These are phyloP conservation scores for Tricholauxania praeusta DNA, from an alignment of 2,888 invertebrate species.

Conservation along the genomic window DNA sequence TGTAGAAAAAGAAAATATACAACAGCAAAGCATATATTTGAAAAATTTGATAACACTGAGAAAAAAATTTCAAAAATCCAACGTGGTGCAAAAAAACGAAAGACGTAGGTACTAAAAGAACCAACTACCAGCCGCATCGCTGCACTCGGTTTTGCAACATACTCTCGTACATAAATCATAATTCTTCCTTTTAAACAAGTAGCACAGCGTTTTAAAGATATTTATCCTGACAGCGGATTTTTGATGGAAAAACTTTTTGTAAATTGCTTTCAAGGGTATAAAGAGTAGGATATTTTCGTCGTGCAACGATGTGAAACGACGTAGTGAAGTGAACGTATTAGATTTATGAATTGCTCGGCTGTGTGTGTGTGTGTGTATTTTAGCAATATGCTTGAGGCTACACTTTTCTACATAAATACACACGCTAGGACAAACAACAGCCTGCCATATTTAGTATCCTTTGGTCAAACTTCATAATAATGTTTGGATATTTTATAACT, in stretches of 20 bases:
- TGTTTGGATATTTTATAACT: slow-evolving; percentile 1
- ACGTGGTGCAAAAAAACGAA: neutral
- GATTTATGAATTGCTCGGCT: slow-evolving; percentile 32
- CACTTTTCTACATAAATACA: neutral
- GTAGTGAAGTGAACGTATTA: slow-evolving; percentile 28
- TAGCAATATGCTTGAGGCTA: neutral
- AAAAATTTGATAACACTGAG: neutral
- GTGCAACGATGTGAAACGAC: slow-evolving; percentile 8
- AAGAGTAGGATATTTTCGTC: neutral
- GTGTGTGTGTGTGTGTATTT: slow-evolving; percentile 16
- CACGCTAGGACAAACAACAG: neutral
- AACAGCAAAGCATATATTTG: neutral
- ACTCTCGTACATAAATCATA: slow-evolving; percentile 27
- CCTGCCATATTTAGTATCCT: slow-evolving; percentile 7
- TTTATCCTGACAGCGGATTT: slow-evolving; percentile 66
- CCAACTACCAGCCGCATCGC: slow-evolving; percentile 7
- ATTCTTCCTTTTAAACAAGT: slow-evolving; percentile 7
- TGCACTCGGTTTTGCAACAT: neutral
- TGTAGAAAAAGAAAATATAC: neutral
- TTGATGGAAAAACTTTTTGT: slow-evolving; percentile 67
- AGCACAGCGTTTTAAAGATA: slow-evolving; percentile 59
- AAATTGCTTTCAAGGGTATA: slow-evolving; percentile 62
- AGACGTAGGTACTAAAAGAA: neutral
- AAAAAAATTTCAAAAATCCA: slow-evolving; percentile 3
- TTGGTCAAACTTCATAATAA: slow-evolving; percentile 31